phyloP scores from a whole-genome alignment of 1,140 invertebrate genomes.

The Cydia strobilella region DNA sequence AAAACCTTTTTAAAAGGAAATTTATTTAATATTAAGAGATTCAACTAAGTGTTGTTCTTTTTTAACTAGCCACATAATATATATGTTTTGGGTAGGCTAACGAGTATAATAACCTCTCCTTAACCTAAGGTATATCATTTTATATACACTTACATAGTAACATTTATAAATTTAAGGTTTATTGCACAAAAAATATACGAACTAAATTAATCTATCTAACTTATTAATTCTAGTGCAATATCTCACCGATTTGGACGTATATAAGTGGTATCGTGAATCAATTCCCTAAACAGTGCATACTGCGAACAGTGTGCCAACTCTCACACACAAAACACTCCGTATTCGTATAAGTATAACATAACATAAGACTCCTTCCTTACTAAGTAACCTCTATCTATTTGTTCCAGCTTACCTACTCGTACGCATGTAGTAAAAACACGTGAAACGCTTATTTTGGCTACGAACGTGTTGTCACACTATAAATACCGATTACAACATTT shows the following conservation, averaged over 20 bases:
- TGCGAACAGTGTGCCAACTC: background rate
- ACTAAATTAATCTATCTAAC: background rate
- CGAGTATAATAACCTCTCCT: background rate
- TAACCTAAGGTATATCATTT: background rate
- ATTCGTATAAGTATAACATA: background rate
- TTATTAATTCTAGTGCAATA: background rate
- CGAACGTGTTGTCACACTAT: background rate
- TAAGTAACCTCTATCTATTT: background rate
- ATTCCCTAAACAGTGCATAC: background rate
- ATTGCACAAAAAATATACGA: background rate
- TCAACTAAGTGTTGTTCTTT: background rate
- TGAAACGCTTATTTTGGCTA: background rate
- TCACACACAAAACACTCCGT: background rate
- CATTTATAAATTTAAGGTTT: background rate
- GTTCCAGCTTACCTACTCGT: background rate
- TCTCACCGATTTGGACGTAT: slow-evolving; percentile 8
- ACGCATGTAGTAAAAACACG: background rate
- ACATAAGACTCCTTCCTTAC: background rate
- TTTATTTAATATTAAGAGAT: background rate
- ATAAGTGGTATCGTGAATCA: background rate
- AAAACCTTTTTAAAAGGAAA: background rate
- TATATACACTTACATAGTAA: background rate
- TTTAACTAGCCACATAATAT: background rate
- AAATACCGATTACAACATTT: background rate
- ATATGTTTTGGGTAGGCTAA: background rate